Base-by-base conservation (phyloP, 2,113 vertebrate species). In the Zapornia atra region DNA sequence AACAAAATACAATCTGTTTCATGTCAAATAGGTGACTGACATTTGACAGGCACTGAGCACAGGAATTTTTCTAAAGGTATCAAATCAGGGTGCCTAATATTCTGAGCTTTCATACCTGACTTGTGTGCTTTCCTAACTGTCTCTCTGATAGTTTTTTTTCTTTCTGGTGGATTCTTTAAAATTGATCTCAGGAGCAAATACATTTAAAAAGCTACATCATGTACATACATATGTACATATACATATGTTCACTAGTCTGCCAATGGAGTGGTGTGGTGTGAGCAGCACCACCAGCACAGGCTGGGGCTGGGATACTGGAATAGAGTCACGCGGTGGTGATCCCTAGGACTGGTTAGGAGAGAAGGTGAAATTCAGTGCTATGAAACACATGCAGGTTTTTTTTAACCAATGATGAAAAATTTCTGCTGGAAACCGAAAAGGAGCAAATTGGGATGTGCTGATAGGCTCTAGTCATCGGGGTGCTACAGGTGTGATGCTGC, bases 1-100 rank as follows among this genome's bases (percentile, higher is more conserved):
- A 46, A 6, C 3, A 91, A 92, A 91, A 87, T 57, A 44, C 34
- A 72, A 87, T 96, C 95, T 92, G 85, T 95, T 96, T 94, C 8
- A 22, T 85, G 81, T 92, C 91, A 76, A 64, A 71, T 36, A 71
- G 21, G 38, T 84, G 86, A 79, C 61, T 33, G 92, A 25, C 5
- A 51, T 75, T 75, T 91, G 94, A 78, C 38, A 94, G 56, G 34
- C 56, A 51, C 26, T 15, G 64, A 82, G 22, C 42, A 66, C 15
- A 71, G 48, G 36, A 79, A 78, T 92, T 96, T 95, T 96, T 91
- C 57, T 60, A 57, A 91, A 72, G 24, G 2, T 54, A 46, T 85
- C 19, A 79, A 50, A 79, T 82, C 53, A 59, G 17, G 3, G 7
- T 78, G 51, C 86, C 31, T 86, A 64, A 34, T 64, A 75, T 12